Evolutionary conservation across 1,140 invertebrate species (phyloP).

Genomic region (Acromyrmex heyeri): DNA sequence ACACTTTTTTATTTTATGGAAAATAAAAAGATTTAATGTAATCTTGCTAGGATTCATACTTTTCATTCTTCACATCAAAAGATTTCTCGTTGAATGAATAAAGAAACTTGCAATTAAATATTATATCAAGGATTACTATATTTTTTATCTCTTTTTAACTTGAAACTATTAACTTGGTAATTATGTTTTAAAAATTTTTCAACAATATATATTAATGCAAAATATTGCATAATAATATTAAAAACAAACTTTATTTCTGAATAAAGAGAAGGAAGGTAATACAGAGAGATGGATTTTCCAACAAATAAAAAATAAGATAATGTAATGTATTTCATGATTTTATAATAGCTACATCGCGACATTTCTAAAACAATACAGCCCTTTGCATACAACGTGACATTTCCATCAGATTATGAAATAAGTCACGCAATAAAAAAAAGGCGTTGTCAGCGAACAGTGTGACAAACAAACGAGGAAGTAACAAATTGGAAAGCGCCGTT

Average conservation of each 20-base stretch:
- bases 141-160: background rate
- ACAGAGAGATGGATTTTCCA: background rate
- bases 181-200: background rate
- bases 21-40: background rate
- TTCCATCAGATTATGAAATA: conserved; percentile 14
- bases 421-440: background rate
- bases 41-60: conserved; percentile 7
- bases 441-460: background rate
- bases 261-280: background rate
- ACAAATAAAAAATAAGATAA: conserved; percentile 5
- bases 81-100: background rate
- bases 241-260: background rate
- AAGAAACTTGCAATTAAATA: background rate
- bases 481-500: conserved; percentile 50
- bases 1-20: background rate
- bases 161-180: background rate
- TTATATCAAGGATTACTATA: background rate
- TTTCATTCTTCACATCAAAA: background rate
- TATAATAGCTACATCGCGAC: background rate
- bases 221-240: background rate
- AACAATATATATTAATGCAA: background rate
- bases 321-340: background rate
- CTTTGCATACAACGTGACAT: background rate
- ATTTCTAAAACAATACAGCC: background rate
- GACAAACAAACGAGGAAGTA: background rate